A percentile compares a stretch with the other conserved stretches of the same genome.
Conservation (phyloP, 2,888 invertebrate genomes). For the Resseliella maxima region DNA sequence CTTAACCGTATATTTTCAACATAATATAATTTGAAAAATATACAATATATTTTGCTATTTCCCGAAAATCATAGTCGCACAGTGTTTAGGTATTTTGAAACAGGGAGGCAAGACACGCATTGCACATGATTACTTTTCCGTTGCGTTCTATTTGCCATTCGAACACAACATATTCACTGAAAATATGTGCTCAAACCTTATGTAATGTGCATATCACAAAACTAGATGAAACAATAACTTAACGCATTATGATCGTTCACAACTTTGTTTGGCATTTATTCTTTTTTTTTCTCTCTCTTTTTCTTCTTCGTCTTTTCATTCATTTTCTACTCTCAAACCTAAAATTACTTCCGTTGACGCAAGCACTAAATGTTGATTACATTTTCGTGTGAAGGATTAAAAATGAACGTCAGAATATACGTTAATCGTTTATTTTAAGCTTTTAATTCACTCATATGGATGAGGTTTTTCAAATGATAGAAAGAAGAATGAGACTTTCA, state of each 20-base stretch:
- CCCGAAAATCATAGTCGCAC: neutral
- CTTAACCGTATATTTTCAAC: neutral
- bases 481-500: neutral
- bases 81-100: neutral
- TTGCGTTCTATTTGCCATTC: neutral
- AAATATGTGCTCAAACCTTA: neutral
- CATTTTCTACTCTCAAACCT: too few relatives aligned
- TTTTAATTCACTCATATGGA: neutral
- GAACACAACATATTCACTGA: neutral
- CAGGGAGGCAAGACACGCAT: neutral
- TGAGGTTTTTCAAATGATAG: neutral
- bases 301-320: too few relatives aligned
- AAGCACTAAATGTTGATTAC: neutral
- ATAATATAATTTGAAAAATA: too few relatives aligned
- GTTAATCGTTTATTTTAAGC: too few relatives aligned
- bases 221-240: neutral
- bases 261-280: constrained; percentile 5
- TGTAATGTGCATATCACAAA: neutral
- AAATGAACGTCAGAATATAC: neutral
- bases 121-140: neutral
- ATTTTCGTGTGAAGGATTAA: neutral
- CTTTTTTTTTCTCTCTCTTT: too few relatives aligned
- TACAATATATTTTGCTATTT: neutral
- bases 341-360: neutral
- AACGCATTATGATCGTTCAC: neutral